A percentile compares a stretch with the other conserved stretches of the same genome.
phyloP scores from a whole-genome alignment of 2,113 vertebrate genomes.

The Corynorhinus townsendii region DNA sequence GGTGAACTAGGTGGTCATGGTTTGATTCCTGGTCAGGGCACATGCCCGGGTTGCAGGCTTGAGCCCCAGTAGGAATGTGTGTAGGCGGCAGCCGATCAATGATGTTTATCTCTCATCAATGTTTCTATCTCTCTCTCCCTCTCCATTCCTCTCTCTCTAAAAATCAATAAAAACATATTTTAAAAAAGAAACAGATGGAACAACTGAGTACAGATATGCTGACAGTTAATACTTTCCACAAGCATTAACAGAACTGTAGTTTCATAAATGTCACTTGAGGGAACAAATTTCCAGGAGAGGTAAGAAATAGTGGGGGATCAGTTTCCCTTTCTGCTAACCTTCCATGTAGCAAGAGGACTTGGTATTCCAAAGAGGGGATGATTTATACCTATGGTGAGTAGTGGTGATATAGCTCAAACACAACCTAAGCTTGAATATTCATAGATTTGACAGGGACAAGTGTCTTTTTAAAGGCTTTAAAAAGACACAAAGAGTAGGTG shows the following conservation, averaged over 20 bases:
- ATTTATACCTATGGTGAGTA: not conserved
- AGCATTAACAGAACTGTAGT: slow-evolving; percentile 16
- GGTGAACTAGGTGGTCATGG: no score
- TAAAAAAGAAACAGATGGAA: slow-evolving; percentile 42
- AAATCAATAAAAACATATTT: no score
- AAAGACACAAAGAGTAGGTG: slow-evolving; percentile 2
- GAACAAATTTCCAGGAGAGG: slow-evolving; percentile 50
- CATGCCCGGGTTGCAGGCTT: no score
- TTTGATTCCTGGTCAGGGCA: no score
- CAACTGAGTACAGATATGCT: slow-evolving; percentile 22
- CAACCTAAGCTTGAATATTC: slow-evolving; percentile 16
- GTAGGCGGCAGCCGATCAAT: no score
- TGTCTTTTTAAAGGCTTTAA: slow-evolving; percentile 9
- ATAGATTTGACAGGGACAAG: slow-evolving; percentile 24
- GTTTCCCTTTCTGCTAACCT: not conserved
- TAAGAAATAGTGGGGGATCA: not conserved
- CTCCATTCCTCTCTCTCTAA: no score
- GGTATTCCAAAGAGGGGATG: not conserved
- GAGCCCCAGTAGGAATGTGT: no score
- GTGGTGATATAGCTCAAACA: not conserved
- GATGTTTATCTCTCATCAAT: no score
- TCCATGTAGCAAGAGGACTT: not conserved
- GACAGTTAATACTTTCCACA: slow-evolving; percentile 48
- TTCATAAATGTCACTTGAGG: slow-evolving; percentile 47
- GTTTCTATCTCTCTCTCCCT: no score